Evolutionary conservation across 2,888 invertebrate genomes (phyloP).

Genomic region (Phragmatobia fuliginosa): DNA sequence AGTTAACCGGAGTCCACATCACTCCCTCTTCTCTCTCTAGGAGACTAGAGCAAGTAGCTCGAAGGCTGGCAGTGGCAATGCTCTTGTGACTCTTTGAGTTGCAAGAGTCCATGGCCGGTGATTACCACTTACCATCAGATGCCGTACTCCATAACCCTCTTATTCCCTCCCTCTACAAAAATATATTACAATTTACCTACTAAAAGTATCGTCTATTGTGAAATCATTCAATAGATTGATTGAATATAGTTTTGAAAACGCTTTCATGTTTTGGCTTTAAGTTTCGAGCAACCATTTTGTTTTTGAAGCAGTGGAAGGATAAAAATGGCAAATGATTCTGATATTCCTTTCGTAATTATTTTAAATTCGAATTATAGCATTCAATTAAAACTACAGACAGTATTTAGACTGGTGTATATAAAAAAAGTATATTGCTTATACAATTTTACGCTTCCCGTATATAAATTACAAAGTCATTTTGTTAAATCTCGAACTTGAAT

Average conservation of each 20-base stretch:
- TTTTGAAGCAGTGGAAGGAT: background rate
- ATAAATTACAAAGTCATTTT: background rate
- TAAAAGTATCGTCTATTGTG: no score
- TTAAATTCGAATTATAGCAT: background rate
- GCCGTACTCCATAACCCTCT: no score
- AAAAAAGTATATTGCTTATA: background rate
- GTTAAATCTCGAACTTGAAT: background rate
- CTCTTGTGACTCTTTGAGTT: no score
- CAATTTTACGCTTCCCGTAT: background rate
- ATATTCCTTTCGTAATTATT: background rate
- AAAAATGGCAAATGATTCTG: background rate
- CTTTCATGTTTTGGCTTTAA: background rate
- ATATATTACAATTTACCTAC: no score
- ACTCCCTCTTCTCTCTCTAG: no score
- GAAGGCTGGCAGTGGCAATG: no score
- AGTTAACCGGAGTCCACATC: no score
- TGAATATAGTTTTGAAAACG: background rate
- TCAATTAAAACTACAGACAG: background rate
- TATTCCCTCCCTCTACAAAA: no score
- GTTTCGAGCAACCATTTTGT: background rate
- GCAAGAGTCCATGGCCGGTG: no score
- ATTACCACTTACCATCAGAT: no score
- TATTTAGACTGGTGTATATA: background rate
- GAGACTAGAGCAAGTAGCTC: no score
- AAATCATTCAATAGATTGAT: background rate